A percentile compares a stretch with the other conserved stretches of the same genome.
phyloP scores from a whole-genome alignment of 2,888 invertebrate species.

The Epirrita christyi region DNA sequence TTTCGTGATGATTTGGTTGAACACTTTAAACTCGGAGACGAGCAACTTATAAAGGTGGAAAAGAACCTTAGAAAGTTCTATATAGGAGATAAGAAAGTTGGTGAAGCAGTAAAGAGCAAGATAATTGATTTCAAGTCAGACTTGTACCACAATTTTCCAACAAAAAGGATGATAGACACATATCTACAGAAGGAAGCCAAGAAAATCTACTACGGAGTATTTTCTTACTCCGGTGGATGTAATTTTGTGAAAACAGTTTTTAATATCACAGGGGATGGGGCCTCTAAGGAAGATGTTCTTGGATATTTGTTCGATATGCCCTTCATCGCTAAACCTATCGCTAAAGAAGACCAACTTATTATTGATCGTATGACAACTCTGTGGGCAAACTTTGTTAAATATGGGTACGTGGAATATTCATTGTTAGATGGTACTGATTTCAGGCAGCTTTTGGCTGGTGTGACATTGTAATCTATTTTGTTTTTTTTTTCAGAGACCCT shows the following conservation, averaged over 20 bases:
- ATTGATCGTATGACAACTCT: conserved; percentile 34
- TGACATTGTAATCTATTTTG: neutral
- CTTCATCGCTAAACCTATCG: conserved; percentile 37
- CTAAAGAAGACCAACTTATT: conserved; percentile 46
- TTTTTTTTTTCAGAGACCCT: conserved; percentile 33
- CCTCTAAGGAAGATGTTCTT: conserved; percentile 51
- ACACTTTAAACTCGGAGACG: conserved; percentile 31
- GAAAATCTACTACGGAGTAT: conserved; percentile 55
- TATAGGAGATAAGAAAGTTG: conserved; percentile 38
- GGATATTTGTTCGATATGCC: conserved; percentile 55
- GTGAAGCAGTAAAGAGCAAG: conserved; percentile 24
- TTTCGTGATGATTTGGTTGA: conserved; percentile 22
- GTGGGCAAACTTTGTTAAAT: conserved; percentile 53
- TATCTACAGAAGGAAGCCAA: conserved; percentile 47
- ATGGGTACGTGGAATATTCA: conserved; percentile 39
- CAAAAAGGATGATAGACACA: conserved; percentile 45
- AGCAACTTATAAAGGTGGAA: conserved; percentile 36
- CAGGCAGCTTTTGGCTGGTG: neutral
- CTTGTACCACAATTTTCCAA: conserved; percentile 37
- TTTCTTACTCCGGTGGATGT: conserved; percentile 57
- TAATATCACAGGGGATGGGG: conserved; percentile 47
- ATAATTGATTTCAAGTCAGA: conserved; percentile 42
- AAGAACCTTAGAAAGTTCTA: conserved; percentile 41
- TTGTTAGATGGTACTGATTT: neutral
- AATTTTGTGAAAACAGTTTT: conserved; percentile 48